phyloP scores from a whole-genome alignment of 2,113 vertebrate genomes.

The Stictonetta naevosa region DNA sequence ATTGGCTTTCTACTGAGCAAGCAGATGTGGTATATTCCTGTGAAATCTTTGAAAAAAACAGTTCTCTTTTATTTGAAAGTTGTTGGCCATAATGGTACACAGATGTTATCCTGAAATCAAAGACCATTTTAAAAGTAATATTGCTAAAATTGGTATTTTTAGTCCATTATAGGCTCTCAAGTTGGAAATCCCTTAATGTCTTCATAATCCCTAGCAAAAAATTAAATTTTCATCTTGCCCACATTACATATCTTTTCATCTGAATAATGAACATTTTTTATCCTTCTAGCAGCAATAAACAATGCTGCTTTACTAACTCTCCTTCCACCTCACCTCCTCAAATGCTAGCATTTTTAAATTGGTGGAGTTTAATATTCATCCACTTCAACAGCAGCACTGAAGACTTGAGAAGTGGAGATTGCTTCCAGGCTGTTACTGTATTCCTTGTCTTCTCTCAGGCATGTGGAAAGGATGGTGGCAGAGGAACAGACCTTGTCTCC shows the following conservation, averaged over 20 bases:
- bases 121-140: constrained; percentile 5
- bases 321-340: not conserved
- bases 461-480: not conserved
- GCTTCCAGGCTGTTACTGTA: not conserved
- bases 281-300: not conserved
- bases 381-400: not conserved
- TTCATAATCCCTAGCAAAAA: constrained; percentile 42
- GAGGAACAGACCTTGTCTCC: not conserved
- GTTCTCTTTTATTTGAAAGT: not conserved
- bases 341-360: not conserved
- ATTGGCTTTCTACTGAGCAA: not conserved
- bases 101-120: constrained; percentile 34
- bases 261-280: not conserved
- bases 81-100: not conserved
- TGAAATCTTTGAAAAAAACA: not conserved
- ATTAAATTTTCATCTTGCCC: not conserved
- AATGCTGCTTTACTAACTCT: not conserved
- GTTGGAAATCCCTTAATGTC: constrained; percentile 25
- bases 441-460: not conserved
- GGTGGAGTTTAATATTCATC: not conserved
- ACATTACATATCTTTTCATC: not conserved
- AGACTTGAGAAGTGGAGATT: not conserved
- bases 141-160: constrained; percentile 17
- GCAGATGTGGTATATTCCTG: not conserved
- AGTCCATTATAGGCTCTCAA: constrained; percentile 20